These are phyloP conservation scores for Pedicia rivosa DNA, from an alignment of 2,888 invertebrate species.

Conservation along the genomic window DNA sequence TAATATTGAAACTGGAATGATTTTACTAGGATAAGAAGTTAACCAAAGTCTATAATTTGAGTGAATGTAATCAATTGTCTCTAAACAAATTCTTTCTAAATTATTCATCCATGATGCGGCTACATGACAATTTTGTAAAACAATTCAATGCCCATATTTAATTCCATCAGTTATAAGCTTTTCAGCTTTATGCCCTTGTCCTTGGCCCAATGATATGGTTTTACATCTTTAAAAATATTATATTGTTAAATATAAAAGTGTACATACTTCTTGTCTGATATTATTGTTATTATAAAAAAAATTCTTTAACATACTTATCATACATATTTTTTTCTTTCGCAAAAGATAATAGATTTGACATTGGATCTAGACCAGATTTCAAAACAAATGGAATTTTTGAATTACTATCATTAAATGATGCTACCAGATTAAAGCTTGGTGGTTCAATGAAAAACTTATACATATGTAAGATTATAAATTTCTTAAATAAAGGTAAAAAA, in stretches of 20 bases:
- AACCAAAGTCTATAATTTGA: conserved; percentile 86
- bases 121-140: conserved; percentile 91
- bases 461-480: too few species aligned
- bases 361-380: conserved; percentile 86
- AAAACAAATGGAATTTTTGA: conserved; percentile 77
- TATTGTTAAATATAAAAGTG: background rate
- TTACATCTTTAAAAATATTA: conserved; percentile 20
- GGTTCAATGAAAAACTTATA: too few species aligned
- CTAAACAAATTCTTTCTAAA: conserved; percentile 73
- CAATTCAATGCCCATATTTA: conserved; percentile 74
- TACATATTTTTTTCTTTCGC: conserved; percentile 62
- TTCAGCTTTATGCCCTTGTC: conserved; percentile 69
- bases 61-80: conserved; percentile 52
- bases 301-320: conserved; percentile 44
- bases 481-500: conserved; percentile 46
- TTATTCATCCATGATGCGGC: conserved; percentile 90
- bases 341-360: conserved; percentile 77
- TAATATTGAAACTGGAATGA: conserved; percentile 62
- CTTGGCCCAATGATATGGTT: conserved; percentile 31
- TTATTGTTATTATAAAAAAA: conserved; percentile 33
- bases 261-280: conserved; percentile 42
- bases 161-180: conserved; percentile 64
- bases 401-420: conserved; percentile 75
- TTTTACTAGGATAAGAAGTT: conserved; percentile 72
- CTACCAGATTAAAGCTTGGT: conserved; percentile 74